These are phyloP conservation scores for Atethmia centrago DNA, from an alignment of 2,888 invertebrate species.

Conservation along the genomic window DNA sequence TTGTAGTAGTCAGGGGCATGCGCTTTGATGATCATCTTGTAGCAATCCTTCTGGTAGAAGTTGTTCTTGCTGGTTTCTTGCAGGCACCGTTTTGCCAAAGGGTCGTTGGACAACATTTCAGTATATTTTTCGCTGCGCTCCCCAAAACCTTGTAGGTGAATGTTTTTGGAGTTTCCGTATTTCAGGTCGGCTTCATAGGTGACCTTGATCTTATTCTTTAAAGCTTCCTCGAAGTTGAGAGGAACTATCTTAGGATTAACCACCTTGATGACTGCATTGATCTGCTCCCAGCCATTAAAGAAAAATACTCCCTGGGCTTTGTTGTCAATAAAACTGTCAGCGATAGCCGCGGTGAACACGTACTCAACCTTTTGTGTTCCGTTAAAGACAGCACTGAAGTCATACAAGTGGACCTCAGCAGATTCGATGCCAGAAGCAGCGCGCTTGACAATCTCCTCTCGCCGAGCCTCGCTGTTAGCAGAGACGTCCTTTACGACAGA, in stretches of 20 bases:
- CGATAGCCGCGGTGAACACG: conserved; percentile 88
- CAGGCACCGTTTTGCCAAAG: conserved; percentile 86
- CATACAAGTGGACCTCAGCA: conserved; percentile 86
- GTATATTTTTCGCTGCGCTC: conserved; percentile 87
- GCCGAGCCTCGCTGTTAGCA: conserved; percentile 86
- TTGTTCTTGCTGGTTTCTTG: conserved; percentile 89
- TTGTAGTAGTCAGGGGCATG: conserved; percentile 89
- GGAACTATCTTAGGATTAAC: conserved; percentile 87
- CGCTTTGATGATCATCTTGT: conserved; percentile 89
- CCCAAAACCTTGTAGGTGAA: conserved; percentile 84
- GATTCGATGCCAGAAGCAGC: conserved; percentile 89
- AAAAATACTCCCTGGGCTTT: conserved; percentile 89
- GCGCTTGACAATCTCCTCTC: conserved; percentile 88
- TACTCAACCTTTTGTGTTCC: conserved; percentile 88
- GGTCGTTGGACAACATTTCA: conserved; percentile 84
- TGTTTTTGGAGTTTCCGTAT: conserved; percentile 84
- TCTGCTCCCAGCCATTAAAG: conserved; percentile 82
- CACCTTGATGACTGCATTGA: conserved; percentile 85
- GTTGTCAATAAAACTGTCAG: conserved; percentile 89
- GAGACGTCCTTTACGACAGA: conserved; percentile 73
- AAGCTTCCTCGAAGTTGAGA: conserved; percentile 89
- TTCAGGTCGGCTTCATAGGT: conserved; percentile 86
- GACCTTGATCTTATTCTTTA: conserved; percentile 88
- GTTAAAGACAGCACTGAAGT: conserved; percentile 89
- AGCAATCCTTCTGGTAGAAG: conserved; percentile 90